Evolutionary conservation across 2,797 vertebrate genomes (phyloP).

Genomic region (Dicrostonyx torquatus): DNA sequence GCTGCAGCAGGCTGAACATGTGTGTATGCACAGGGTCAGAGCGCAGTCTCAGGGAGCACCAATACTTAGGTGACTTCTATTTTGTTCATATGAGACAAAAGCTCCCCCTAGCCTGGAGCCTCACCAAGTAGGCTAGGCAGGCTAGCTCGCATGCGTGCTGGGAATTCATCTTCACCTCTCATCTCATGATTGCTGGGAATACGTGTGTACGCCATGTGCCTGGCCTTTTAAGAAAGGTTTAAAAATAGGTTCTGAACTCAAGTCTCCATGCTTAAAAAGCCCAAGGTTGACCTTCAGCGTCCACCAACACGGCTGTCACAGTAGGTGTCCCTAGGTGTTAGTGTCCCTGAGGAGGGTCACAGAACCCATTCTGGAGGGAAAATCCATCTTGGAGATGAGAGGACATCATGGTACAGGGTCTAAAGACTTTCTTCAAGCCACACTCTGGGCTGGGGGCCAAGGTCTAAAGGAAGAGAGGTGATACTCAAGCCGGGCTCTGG

Average conservation of each 20-base stretch:
- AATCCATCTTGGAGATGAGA: background rate
- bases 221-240: background rate
- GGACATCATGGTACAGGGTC: background rate
- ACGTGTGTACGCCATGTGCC: background rate
- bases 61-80: background rate
- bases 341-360: background rate
- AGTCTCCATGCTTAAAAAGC: background rate
- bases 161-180: background rate
- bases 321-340: background rate
- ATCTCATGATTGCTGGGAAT: background rate
- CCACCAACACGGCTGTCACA: accelerated
- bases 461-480: background rate
- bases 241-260: background rate
- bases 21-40: background rate
- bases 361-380: background rate
- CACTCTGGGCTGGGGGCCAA: background rate
- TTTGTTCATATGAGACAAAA: background rate
- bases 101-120: background rate
- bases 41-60: background rate
- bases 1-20: background rate
- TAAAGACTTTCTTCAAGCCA: background rate
- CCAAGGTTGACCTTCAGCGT: background rate
- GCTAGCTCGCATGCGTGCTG: background rate
- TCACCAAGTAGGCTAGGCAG: background rate
- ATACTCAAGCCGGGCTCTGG: background rate